Evolutionary conservation across 1,140 invertebrate species (phyloP), one percentile per base, ranked within the genome.

Genomic region (Steinernema feltiae): DNA sequence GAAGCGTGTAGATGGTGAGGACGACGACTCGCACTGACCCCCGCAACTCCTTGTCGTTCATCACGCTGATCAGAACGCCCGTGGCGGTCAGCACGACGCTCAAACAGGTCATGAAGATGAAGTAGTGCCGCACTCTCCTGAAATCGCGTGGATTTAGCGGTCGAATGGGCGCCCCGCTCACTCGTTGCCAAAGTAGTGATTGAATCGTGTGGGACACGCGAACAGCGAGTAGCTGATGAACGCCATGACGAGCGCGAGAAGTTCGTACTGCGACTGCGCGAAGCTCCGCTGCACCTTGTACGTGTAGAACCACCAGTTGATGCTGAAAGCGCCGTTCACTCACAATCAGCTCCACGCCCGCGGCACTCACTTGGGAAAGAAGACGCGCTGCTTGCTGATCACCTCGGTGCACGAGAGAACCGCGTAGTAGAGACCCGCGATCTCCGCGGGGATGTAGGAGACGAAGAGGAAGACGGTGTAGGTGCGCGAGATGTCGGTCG

Each of bases 401-500:
- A 30, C 48, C 18, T 21, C 15, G 0, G 53, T 63, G 24, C 53
- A 63, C 3, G 53, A 63, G 12, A 63, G 24, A 7, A 63, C 53
- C 15, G 53, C 53, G 24, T 63, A 63, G 53, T 63, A 63, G 53
- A 63, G 53, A 21, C 53, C 53, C 7, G 53, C 53, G 53, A 63
- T 27, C 24, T 69, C 73, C 24, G 69, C 69, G 48, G 73, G 69
- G 15, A 74, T 74, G 3, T 48, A 27, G 27, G 46, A 17, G 21
- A 48, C 27, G 73, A 74, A 17, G 73, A 74, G 0, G 73, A 74
- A 74, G 73, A 74, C 21, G 2, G 18, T 74, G 41, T 63, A 29
- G 73, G 30, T 21, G 30, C 73, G 74, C 27, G 73, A 75, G 71
- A 73, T 73, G 27, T 41, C 35, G 73, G 18, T 63, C 18, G 73